These are phyloP conservation scores for Pelodiscus sinensis DNA, from an alignment of 2,113 vertebrate genomes.

Conservation along the genomic window DNA sequence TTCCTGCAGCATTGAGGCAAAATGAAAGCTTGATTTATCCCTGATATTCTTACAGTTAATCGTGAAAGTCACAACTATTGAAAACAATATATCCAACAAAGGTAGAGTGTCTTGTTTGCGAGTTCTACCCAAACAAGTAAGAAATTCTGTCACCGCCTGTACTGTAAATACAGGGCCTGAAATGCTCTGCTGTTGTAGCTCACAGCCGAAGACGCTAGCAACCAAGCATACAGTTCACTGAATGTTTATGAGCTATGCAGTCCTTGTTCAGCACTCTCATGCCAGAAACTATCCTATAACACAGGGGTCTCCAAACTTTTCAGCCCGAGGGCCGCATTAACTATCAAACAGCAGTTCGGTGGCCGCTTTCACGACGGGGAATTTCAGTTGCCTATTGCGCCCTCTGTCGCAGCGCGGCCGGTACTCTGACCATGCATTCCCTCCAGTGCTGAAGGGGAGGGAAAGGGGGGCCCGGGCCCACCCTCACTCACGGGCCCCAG, in stretches of 20 bases:
- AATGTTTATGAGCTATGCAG: not conserved
- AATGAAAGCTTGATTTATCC: not conserved
- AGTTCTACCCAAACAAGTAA: not conserved
- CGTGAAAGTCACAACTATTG: accelerated
- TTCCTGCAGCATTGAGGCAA: not conserved
- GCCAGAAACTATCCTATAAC: not conserved
- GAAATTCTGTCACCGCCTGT: not conserved
- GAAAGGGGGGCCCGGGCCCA: too few species aligned
- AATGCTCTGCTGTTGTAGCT: not conserved
- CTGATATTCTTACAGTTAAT: not conserved
- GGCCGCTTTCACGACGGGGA: too few species aligned
- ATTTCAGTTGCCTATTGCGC: too few species aligned
- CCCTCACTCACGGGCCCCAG: too few species aligned
- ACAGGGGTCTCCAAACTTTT: too few species aligned
- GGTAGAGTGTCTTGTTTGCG: not conserved
- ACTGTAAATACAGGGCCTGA: not conserved
- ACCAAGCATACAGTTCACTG: not conserved
- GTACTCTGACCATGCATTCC: too few species aligned
- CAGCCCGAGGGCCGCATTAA: too few species aligned
- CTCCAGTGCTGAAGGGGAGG: too few species aligned
- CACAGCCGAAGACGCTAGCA: not conserved
- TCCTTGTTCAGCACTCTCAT: not conserved
- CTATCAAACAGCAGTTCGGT: too few species aligned
- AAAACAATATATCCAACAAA: not conserved
- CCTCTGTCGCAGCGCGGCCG: too few species aligned